Percentiles rank a stretch among this genome's conserved stretches.
Evolutionary conservation across 2,113 vertebrate genomes (phyloP).

Genomic region (Hemibagrus wyckioides): DNA sequence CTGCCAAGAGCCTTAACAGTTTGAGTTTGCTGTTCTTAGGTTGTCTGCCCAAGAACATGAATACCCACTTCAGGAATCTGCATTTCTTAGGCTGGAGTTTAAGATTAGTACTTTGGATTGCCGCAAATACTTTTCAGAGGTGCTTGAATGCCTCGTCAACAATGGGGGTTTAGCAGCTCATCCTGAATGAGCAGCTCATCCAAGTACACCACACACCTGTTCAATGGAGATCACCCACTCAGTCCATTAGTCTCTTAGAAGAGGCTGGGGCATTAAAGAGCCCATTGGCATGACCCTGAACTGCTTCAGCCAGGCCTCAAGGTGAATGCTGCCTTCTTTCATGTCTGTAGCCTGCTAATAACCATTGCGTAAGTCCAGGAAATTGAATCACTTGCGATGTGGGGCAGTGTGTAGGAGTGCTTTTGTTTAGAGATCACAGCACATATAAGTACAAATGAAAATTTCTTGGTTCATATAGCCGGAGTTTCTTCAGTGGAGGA

Average conservation of each 20-base stretch:
- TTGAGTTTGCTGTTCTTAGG: too few relatives aligned
- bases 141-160: neutral
- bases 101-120: neutral
- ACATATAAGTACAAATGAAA: neutral
- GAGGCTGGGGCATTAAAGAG: neutral
- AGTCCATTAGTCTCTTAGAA: neutral
- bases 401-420: neutral
- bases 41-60: neutral
- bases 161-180: neutral
- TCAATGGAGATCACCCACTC: neutral
- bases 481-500: constrained; percentile 24
- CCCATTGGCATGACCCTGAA: neutral
- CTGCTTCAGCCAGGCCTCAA: neutral
- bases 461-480: neutral
- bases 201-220: neutral
- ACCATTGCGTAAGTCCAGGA: neutral
- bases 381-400: neutral
- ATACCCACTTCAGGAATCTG: neutral
- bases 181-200: neutral
- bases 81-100: neutral
- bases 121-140: neutral
- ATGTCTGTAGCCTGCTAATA: neutral
- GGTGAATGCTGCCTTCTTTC: neutral
- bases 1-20: too few relatives aligned
- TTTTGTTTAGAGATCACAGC: neutral